Base-by-base conservation (phyloP, 2,888 invertebrate genomes). In the Deroplatys truncata region DNA sequence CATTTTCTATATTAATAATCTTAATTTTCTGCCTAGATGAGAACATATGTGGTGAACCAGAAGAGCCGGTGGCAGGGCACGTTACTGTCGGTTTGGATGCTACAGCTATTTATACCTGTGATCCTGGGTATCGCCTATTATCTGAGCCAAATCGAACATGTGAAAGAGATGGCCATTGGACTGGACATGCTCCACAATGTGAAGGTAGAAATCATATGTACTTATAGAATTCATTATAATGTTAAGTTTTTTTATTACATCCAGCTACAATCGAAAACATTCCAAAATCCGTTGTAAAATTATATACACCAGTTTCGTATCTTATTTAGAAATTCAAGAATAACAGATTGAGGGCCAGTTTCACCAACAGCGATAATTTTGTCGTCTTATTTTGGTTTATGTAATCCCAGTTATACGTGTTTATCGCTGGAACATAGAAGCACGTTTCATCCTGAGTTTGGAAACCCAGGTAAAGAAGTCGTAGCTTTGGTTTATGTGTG, bases 41-140 rank as follows among this genome's bases (percentile, higher is more conserved):
- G 15, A 92, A 91, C 82, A 91, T 91, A 16, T 92, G 92, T 89
- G 92, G 92, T 8, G 92, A 92, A 29, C 92, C 92, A 0, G 92
- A 92, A 86, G 90, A 91, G 13, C 92, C 92, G 2, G 91, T 92
- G 4, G 90, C 89, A 15, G 90, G 90, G 1, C 86, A 89, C 10
- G 91, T 91, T 10, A 35, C 87, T 8, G 89, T 91, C 20, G 91
- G 91, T 2, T 86, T 88, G 49, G 91, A 91, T 16, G 89, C 82
- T 1, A 85, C 88, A n/a, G 92, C 92, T 5, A 29, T 90, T 84
- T 92, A 92, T 89, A 88, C 91, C 16, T 92, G 92, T 88, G 88
- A 90, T 20, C 88, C 91, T n/a, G 92, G 92, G 8, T 92, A 91
- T 88, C 89, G 84, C 20, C 90, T 92, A n/a, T 89, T 91, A 72